Evolutionary conservation across 2,113 vertebrate species (phyloP).

Genomic region (Carassius carassius): DNA sequence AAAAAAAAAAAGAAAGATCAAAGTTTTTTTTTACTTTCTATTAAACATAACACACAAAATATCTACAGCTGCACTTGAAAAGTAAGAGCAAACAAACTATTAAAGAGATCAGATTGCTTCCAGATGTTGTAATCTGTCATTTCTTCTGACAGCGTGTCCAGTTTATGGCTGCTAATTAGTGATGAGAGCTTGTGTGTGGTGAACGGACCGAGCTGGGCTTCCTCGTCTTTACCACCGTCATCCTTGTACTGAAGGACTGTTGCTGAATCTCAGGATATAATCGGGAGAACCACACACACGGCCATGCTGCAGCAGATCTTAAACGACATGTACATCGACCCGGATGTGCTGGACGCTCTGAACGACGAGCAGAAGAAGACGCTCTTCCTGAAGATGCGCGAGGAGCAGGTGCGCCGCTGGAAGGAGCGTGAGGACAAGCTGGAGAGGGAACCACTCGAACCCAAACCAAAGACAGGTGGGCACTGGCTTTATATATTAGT

Average conservation of each 20-base stretch:
- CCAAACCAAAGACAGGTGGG: conserved; percentile 73
- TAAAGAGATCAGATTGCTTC: conserved; percentile 38
- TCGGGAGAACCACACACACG: background rate
- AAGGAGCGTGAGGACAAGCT: conserved; percentile 76
- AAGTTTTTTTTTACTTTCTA: too few relatives aligned
- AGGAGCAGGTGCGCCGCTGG: conserved; percentile 81
- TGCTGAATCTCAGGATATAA: conserved; percentile 5
- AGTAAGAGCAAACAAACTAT: background rate
- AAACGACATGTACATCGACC: conserved; percentile 83
- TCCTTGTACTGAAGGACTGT: conserved; percentile 16
- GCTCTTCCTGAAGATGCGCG: conserved; percentile 80
- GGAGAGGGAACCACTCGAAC: conserved; percentile 60
- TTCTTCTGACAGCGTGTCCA: conserved; percentile 51
- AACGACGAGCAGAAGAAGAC: conserved; percentile 82
- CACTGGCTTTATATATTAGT: background rate
- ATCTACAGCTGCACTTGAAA: background rate
- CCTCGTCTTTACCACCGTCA: conserved; percentile 35
- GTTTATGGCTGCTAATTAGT: conserved; percentile 40
- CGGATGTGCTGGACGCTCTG: conserved; percentile 75
- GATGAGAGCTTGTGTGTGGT: conserved; percentile 52
- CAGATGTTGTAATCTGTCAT: conserved; percentile 55
- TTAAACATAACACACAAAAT: too few relatives aligned
- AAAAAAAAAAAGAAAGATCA: too few relatives aligned
- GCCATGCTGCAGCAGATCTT: conserved; percentile 81
- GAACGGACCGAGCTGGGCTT: background rate